phyloP scores from a whole-genome alignment of 2,888 invertebrate genomes.

The Lithodes maja region DNA sequence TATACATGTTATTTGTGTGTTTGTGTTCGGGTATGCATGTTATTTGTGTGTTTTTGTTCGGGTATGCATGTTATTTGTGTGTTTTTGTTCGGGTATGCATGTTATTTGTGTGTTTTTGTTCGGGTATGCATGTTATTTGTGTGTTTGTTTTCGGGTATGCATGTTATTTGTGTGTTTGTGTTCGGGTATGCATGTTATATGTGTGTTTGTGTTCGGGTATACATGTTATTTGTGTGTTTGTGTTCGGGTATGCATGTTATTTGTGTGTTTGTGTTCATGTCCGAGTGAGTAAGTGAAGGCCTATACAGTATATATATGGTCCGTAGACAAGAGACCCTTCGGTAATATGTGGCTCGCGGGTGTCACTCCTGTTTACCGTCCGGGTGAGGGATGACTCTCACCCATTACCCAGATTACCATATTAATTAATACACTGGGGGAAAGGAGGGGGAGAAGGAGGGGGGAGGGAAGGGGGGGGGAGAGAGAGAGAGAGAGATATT shows the following conservation, averaged over 20 bases:
- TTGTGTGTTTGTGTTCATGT: not conserved
- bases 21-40: no score
- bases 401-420: constrained; percentile 61
- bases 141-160: no score
- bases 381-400: constrained; percentile 56
- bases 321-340: not conserved
- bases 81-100: no score
- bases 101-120: no score
- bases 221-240: not conserved
- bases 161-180: no score
- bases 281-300: not conserved
- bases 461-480: not conserved
- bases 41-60: no score
- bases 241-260: not conserved
- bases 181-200: not conserved
- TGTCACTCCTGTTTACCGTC: constrained; percentile 57
- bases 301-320: no score
- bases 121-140: no score
- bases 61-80: no score
- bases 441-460: not conserved
- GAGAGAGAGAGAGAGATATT: not conserved
- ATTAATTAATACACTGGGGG: constrained; percentile 54
- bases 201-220: not conserved
- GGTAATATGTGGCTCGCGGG: constrained; percentile 15
- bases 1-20: no score